Evolutionary conservation across 2,113 vertebrate species (phyloP), one percentile per base, ranked within the genome.

Genomic region (Indri indri): DNA sequence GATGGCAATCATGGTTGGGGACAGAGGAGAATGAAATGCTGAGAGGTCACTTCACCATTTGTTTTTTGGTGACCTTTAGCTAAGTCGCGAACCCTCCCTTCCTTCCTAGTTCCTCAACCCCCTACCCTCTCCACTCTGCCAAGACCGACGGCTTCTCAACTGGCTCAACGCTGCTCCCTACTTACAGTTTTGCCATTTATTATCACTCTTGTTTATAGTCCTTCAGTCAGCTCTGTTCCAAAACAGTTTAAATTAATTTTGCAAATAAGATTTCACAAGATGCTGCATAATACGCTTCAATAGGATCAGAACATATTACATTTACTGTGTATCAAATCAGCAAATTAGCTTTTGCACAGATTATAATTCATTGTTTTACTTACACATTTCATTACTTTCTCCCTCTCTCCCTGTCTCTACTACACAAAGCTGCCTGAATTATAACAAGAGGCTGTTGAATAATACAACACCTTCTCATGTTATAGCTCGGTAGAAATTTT

Each of bases 291-390:
- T 87, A 95, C n/a, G 47, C 95, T 94, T 97, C 80, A 85, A 52
- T 88, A 61, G 61, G 34, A 95, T 95, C 97, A 76, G 91, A 89
- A 95, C 74, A 59, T 40, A 84, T 97, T 91, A 57, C 34, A 71
- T 74, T 94, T 61, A 91, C 74, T 96, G 37, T 86, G 45, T 84
- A 88, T 71, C 93, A 93, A 93, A 88, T 96, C 77, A 93, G 37
- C 57, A 96, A 92, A 96, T 94, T 85, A 97, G 93, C 70, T 97
- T 94, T 95, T 37, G 37, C 45, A 80, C 83, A 90, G 86, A 84
- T 91, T 96, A 61, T 76, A 96, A 97, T 25, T 95, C 93, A 82
- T 73, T 94, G 85, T 89, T 94, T 97, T 92, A 68, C n/a, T 92
- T 96, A 93, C 0, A 4, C 89, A 93, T 90, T 81, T 93, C 86